Evolutionary conservation across 2,888 invertebrate genomes (phyloP).

Genomic region (Heliconius ismenius): DNA sequence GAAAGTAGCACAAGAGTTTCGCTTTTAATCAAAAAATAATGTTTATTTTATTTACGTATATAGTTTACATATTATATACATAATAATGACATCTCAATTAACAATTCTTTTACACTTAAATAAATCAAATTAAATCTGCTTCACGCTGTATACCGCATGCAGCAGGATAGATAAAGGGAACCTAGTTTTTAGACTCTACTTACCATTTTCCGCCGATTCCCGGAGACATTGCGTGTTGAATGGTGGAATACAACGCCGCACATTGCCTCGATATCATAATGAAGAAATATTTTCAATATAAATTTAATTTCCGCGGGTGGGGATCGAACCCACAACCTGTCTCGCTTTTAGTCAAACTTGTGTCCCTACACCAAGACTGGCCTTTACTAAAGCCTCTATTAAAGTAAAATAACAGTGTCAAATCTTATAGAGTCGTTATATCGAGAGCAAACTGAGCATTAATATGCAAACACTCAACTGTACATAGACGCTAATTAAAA

Average conservation of each 20-base stretch:
- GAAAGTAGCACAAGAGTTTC: neutral
- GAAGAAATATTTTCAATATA: neutral
- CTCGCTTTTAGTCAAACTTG: neutral
- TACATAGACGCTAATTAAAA: slow-evolving; percentile 41
- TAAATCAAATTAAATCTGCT: no score
- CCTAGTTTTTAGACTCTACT: neutral
- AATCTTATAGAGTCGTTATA: neutral
- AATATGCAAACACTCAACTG: slow-evolving; percentile 23
- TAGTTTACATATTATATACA: neutral
- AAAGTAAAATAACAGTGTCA: slow-evolving; percentile 8
- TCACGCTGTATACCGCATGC: neutral
- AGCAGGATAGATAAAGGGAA: neutral
- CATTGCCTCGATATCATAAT: neutral
- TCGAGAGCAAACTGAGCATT: slow-evolving; percentile 6
- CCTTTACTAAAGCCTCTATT: neutral
- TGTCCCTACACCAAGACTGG: neutral
- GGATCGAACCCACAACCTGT: neutral
- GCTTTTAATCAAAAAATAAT: no score
- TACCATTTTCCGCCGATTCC: accelerated
- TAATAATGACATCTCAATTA: no score
- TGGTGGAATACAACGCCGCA: no score
- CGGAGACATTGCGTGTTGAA: neutral
- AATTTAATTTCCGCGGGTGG: neutral
- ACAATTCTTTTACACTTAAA: no score
- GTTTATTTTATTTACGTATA: neutral